Evolutionary conservation across 2,797 vertebrate species (phyloP), one percentile per base, ranked within the genome.

Genomic region (Myotis daubentonii): DNA sequence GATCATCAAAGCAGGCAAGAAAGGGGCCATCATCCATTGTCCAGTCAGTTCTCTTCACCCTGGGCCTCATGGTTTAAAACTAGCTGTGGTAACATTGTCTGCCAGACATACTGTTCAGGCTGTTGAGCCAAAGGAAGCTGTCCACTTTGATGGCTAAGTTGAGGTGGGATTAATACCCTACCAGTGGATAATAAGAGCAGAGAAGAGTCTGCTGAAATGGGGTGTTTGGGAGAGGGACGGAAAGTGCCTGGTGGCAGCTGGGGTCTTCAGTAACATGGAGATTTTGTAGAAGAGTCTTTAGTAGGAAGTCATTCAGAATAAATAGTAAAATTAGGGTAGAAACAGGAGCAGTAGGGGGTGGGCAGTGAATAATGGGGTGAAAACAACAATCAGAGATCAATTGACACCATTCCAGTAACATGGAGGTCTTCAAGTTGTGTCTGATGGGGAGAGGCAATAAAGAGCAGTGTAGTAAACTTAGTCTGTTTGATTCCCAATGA

Each of bases 41-140:
- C 85, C 70, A 8, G 3, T 70, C 53, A 86, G 12, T 60, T 72
- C 11, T 78, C 75, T 91, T 88, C 15, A 57, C 22, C 8, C 53
- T 20, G 60, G 66, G 87, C 25, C 17, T 51, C 44, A 51, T 33
- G 25, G 86, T 47, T 41, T 33, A 75, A 28, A 51, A 53, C 60
- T 22, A 75, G 16, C 22, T 4, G 3, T 30, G 25, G 15, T 41
- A 70, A 75, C 30, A 38, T 30, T 78, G 60, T 30, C 87, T 89
- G 36, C 7, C 80, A 22, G 30, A 8, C 15, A 47, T 87, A 88
- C 60, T 60, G 9, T 87, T 80, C 66, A 80, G 9, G 33, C 3
- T 66, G 17, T 65, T 95, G 51, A 81, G 66, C 62, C 81, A 87
- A 84, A 93, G 53, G 10, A 79, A 81, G 25, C 10, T 80, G 23